These are phyloP conservation scores for Triplophysa rosa DNA, from an alignment of 2,113 vertebrate species.

Conservation along the genomic window DNA sequence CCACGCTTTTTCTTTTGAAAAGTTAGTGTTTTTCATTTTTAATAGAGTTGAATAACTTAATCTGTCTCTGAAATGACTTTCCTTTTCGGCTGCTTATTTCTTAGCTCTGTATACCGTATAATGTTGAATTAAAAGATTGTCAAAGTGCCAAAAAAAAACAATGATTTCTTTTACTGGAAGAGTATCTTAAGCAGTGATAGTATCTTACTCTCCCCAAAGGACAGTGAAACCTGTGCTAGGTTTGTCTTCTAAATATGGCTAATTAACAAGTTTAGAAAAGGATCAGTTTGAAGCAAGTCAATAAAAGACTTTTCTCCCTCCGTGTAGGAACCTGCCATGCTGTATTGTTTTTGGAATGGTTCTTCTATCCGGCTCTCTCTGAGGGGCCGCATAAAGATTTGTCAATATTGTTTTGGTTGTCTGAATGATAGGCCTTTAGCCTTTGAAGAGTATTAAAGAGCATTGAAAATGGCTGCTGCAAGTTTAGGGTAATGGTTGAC, in stretches of 20 bases:
- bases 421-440: constrained; percentile 13
- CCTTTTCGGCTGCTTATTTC: too few relatives aligned
- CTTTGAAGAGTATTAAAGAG: constrained; percentile 21
- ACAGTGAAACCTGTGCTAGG: neutral
- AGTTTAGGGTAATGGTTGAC: constrained; percentile 9
- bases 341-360: constrained; percentile 32
- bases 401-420: neutral
- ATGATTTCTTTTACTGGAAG: neutral
- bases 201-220: neutral
- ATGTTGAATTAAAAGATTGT: neutral
- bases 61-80: too few relatives aligned
- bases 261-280: constrained; percentile 61
- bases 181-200: neutral
- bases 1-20: too few relatives aligned
- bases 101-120: neutral
- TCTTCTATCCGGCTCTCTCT: constrained; percentile 7
- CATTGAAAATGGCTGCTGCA: constrained; percentile 26
- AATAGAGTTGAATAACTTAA: too few relatives aligned
- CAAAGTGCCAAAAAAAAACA: neutral
- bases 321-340: constrained; percentile 41
- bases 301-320: constrained; percentile 39
- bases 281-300: constrained; percentile 57
- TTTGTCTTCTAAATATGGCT: constrained; percentile 24
- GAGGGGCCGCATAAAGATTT: neutral
- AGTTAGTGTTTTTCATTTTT: too few relatives aligned